Evolutionary conservation across 2,797 vertebrate genomes (phyloP), one percentile per base, ranked within the genome.

Genomic region (Siniperca undulata): DNA sequence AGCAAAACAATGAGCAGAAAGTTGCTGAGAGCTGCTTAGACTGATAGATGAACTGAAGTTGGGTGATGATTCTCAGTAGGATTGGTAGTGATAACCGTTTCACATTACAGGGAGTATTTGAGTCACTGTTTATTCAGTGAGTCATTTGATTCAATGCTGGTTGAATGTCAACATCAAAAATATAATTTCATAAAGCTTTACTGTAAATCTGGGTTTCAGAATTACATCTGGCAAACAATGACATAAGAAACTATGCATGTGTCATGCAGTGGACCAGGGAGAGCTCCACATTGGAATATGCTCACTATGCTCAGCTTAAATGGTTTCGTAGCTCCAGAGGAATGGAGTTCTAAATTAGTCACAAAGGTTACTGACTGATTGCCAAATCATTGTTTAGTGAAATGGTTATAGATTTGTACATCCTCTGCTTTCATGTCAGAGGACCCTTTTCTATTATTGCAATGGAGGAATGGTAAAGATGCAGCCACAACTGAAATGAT

Each of bases 101-200:
- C 14, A 69, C n/a, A 46, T 53, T 62, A 24, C 38, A 70, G 59
- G 10, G 44, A 68, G 5, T 58, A 20, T 38, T 66, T 56, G 27
- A 67, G 44, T 67, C 62, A 52, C 17, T 60, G 70, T 74, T 74
- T 66, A 80, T 44, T 44, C 4, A 55, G 11, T 52, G 6, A n/a
- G 46, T 74, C 11, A 76, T 74, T 24, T 69, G 20, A 64, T 34
- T 44, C 4, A 53, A 53, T 52, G 36, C 19, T 30, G 70, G 40
- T 9, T 36, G 20, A 68, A 77, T 38, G 42, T 59, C 30, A 58
- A 30, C 40, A 16, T 19, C 14, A 48, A 68, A 77, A 52, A 67
- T 24, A 44, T 8, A 11, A 36, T 65, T 52, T 58, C 60, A 77
- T 38, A 24, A 53, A 59, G 24, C 30, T 34, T 36, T 69, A n/a